These are phyloP conservation scores for Thunnus thynnus DNA, from an alignment of 2,113 vertebrate genomes.

Conservation along the genomic window DNA sequence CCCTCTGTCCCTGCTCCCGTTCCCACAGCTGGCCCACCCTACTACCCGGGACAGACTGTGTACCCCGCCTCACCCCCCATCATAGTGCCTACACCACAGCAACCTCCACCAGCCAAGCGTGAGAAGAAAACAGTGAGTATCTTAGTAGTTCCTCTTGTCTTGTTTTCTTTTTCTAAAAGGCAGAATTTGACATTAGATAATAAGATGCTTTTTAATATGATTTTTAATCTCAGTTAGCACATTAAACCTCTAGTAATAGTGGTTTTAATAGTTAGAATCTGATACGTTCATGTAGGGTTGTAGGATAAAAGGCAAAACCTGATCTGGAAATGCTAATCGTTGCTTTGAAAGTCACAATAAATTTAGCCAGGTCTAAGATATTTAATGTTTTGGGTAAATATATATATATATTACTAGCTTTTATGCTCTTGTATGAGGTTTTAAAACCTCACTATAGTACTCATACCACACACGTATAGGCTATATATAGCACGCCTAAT, in stretches of 20 bases:
- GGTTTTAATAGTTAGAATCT: too few relatives aligned
- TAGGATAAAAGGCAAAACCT: too few relatives aligned
- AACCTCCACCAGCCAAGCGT: conserved; percentile 92
- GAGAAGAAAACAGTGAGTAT: conserved; percentile 97
- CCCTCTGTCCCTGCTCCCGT: conserved; percentile 71
- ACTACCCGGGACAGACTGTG: conserved; percentile 94
- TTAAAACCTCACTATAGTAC: too few relatives aligned
- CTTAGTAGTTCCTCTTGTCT: conserved; percentile 29
- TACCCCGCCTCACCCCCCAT: conserved; percentile 94
- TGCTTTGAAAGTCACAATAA: not conserved
- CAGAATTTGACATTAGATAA: not conserved
- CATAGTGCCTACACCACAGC: conserved; percentile 98
- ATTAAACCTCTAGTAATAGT: too few relatives aligned
- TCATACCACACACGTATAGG: too few relatives aligned
- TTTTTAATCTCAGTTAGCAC: too few relatives aligned
- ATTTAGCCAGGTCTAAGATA: not conserved
- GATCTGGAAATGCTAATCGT: too few relatives aligned
- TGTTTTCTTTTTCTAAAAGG: not conserved
- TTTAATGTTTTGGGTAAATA: not conserved
- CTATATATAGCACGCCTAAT: too few relatives aligned
- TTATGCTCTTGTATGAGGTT: not conserved
- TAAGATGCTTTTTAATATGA: too few relatives aligned
- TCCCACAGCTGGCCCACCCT: conserved; percentile 87
- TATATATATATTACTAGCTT: not conserved
- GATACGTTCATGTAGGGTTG: too few relatives aligned